A percentile compares a stretch with the other conserved stretches of the same genome.
phyloP scores from a whole-genome alignment of 2,797 vertebrate species.

The Mus minutoides region DNA sequence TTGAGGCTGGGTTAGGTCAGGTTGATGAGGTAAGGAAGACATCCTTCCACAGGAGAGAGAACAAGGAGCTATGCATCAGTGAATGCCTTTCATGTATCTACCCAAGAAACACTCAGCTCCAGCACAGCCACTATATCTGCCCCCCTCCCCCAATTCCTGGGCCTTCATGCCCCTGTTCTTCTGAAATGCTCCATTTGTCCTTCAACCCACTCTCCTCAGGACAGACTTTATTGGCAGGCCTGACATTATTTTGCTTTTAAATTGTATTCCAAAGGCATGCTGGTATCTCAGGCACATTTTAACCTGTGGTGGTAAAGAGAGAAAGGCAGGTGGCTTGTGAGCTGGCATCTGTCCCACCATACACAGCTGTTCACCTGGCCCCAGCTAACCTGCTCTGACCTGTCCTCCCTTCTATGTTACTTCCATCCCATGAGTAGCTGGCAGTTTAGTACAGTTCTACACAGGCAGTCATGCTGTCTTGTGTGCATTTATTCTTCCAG shows the following conservation, averaged over 20 bases:
- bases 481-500: background rate
- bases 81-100: accelerated
- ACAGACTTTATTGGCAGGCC: background rate
- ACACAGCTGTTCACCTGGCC: background rate
- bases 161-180: accelerated
- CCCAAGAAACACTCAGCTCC: background rate
- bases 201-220: background rate
- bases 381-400: background rate
- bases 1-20: background rate
- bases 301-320: background rate
- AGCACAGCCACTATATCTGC: background rate
- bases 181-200: background rate
- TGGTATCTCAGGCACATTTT: background rate
- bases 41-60: background rate
- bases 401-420: background rate
- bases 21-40: background rate
- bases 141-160: background rate
- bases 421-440: background rate
- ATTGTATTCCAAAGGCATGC: background rate
- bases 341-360: background rate
- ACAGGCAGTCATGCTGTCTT: background rate
- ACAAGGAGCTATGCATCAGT: background rate
- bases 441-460: background rate
- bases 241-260: background rate
- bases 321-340: background rate